Base-by-base conservation (phyloP, 2,888 invertebrate genomes). In the Xanthostigma xanthostigma region DNA sequence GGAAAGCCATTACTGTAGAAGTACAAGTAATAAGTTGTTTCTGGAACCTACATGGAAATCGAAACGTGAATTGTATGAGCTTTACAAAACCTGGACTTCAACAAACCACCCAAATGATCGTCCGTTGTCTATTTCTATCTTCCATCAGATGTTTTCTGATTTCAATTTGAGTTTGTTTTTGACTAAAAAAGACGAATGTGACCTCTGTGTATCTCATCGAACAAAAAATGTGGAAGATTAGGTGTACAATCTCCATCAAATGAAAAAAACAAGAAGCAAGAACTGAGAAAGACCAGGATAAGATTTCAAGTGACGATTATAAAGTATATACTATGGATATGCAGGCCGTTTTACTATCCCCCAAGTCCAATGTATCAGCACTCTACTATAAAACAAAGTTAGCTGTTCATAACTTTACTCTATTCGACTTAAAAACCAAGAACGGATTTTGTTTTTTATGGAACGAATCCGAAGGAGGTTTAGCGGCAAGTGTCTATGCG, bases 251-350 rank as follows among this genome's bases (percentile, higher is more conserved):
- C 36, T 40, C 41, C 57, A 59, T 42, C 48, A 53, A 33, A 17
- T 13, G 10, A 55, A 41, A 44, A n/a, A 56, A 56, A 51, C 41
- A 54, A 41, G 48, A 53, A 43, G 55, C 57, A 9, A 43, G 56
- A 12, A 36, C 48, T 40, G 56, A 55, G 43, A 59, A 59, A 49
- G 45, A 57, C 9, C 50, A 50, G 27, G 57, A 57, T 48, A 55
- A 56, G 45, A 27, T 27, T 27, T 27, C 17, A 17, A 49, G 53
- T 17, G 39, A 44, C 10, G 49, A 53, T 17, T 45, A 49, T 17
- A 44, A 48, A 36, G 54, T 55, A 38, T 54, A 51, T n/a, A 53
- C 54, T 41, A 50, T 54, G 42, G 55, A 58, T 50, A 37, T 56
- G 12, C 56, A 56, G 50, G 53, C 55, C 5, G 54, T 57, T 10